These are phyloP conservation scores for Cosmia pyralina DNA, from an alignment of 2,888 invertebrate species.

Conservation along the genomic window DNA sequence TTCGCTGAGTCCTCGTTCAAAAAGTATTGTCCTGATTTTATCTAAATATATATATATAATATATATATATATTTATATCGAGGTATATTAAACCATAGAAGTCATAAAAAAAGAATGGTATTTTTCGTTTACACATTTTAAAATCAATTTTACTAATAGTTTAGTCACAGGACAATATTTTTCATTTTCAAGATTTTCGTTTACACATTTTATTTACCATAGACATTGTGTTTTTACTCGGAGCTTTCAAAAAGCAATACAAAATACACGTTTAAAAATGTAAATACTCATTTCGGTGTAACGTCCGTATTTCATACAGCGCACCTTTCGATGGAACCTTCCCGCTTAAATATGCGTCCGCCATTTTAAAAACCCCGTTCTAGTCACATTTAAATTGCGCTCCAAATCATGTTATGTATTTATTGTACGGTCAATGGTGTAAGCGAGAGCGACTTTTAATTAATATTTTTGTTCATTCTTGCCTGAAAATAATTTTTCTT, in stretches of 20 bases:
- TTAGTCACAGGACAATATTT: too few relatives aligned
- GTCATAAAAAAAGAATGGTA: background rate
- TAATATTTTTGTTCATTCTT: background rate
- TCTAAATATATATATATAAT: too few relatives aligned
- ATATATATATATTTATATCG: too few relatives aligned
- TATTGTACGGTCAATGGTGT: conserved; percentile 11
- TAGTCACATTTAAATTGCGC: conserved; percentile 37
- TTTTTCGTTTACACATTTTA: background rate
- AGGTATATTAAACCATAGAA: background rate
- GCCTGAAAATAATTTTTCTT: background rate
- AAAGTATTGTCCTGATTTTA: background rate
- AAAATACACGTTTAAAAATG: conserved; percentile 12
- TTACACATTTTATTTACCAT: too few relatives aligned
- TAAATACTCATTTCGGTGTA: conserved; percentile 17
- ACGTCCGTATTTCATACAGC: conserved; percentile 11
- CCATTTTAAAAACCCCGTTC: conserved; percentile 39
- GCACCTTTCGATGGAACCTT: conserved; percentile 27
- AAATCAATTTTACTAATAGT: too few relatives aligned
- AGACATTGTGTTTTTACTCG: background rate
- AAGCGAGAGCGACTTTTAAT: conserved; percentile 1
- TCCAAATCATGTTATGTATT: conserved; percentile 45
- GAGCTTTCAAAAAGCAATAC: background rate
- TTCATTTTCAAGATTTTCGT: too few relatives aligned
- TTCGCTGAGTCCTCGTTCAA: too few relatives aligned
- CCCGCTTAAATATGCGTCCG: conserved; percentile 18